Base-by-base conservation (phyloP, 2,888 invertebrate genomes). In the Idaea dimidiata region DNA sequence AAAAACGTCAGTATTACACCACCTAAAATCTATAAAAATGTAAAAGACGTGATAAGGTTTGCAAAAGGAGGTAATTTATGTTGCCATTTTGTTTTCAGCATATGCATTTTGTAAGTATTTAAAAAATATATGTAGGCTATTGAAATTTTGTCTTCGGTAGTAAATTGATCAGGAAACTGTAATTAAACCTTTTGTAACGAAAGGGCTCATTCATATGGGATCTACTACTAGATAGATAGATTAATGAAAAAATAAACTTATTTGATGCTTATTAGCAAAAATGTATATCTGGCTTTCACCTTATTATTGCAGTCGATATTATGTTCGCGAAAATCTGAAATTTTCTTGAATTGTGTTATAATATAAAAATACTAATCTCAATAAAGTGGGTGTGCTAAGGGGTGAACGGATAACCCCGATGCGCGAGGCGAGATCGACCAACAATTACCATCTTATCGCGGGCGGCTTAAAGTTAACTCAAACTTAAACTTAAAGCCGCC, bases 301-400 rank as follows among this genome's bases (percentile, higher is more conserved):
- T 82, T 86, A 86, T 87, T 86, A 84, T 87, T 82, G 85, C 72
- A 76, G 77, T 24, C 5, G 6, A 79, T 79, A 82, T 77, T 1
- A 17, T 78, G 80, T 76, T 77, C 80, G 78, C 77, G 82, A 43
- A 82, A 76, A 82, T 82, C 84, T 71, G 79, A 87, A 87, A 88
- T 87, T 87, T 81, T 83, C 83, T 87, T 87, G 1, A 88, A 88
- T 87, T 86, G 84, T 83, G 79, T 84, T 86, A 81, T 82, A 83
- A 87, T 86, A 81, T 82, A 83, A 87, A 85, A 85, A 87, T 85
- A 86, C 80, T 75, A 79, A 88, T 87, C 83, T 77, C 76, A 81
- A 82, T 78, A 80, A 86, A 85, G 78, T 81, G 80, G 77, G 75
- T 66, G 72, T 75, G 69, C 69, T 65, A 69, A 74, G 74, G 73